Base-by-base conservation (phyloP, 2,888 invertebrate genomes). In the Eristalis intricaria region DNA sequence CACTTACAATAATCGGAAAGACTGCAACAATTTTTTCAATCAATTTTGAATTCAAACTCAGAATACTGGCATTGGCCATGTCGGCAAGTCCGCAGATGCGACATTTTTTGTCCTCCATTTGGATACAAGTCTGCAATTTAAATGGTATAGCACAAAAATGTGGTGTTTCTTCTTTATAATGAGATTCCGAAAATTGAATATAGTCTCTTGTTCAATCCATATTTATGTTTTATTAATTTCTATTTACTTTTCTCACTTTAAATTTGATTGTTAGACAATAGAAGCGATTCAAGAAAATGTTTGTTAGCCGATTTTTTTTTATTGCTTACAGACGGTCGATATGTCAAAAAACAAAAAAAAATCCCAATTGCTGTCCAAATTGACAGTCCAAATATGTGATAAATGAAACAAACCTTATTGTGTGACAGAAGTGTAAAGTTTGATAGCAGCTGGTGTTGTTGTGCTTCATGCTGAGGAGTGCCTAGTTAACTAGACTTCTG, bases 21-120 rank as follows among this genome's bases (percentile, higher is more conserved):
- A 91, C 90, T 11, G 91, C 90, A 50, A 90, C 88, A 26, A 91
- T 90, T 86, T 91, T 90, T 5, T 89, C 88, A 7, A 90, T 75
- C 35, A 91, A 81, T 75, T 90, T 90, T 22, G 87, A 75, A 58
- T 89, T 90, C 13, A 88, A 40, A 29, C 80, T 85, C 76, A 90
- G 90, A 60, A 91, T 90, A 73, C 90, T 89, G 11, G 89, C 76
- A 60, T 90, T 91, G 61, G 88, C 89, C 50, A 89, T 89, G 76
- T 90, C 89, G 69, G 90, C 89, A 35, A 88, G 84, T 58, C 91
- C 91, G 79, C 91, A 91, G 68, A 91, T 90, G 13, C 91, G 90
- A 73, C 91, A 91, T 26, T 90, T 90, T 89, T 90, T 91, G 76
- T 90, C 89, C 66, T 90, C 90, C 29, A 78, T 84, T 71, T 79